A percentile compares a stretch with the other conserved stretches of the same genome.
Evolutionary conservation across 2,888 invertebrate genomes (phyloP).

Genomic region (Danaus chrysippus): DNA sequence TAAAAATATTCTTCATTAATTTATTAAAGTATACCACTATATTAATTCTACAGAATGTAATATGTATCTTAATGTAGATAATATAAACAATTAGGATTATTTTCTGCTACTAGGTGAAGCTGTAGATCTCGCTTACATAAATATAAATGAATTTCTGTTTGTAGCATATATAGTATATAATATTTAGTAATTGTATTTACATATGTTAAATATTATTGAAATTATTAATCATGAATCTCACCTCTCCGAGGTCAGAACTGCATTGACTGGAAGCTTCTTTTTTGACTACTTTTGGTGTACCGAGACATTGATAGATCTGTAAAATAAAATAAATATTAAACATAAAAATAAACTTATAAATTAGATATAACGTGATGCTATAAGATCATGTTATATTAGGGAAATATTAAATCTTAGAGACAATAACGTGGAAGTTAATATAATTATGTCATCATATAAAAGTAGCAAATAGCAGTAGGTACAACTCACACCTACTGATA

Average conservation of each 20-base stretch:
- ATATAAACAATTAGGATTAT: too few relatives aligned
- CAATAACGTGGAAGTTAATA: not conserved
- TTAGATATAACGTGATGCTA: not conserved
- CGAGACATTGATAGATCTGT: slow-evolving; percentile 46
- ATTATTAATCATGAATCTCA: slow-evolving; percentile 25
- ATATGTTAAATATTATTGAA: too few relatives aligned
- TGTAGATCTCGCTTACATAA: too few relatives aligned
- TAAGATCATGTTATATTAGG: not conserved
- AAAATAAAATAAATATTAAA: not conserved
- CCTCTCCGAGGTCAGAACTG: slow-evolving; percentile 32
- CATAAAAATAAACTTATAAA: not conserved
- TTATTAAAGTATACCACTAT: not conserved
- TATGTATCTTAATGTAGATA: too few relatives aligned
- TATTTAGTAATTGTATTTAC: too few relatives aligned
- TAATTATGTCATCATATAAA: too few relatives aligned
- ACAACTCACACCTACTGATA: too few relatives aligned
- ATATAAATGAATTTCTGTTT: too few relatives aligned
- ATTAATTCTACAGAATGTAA: too few relatives aligned
- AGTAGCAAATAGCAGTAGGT: too few relatives aligned
- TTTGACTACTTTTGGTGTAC: slow-evolving; percentile 39
- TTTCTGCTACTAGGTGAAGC: too few relatives aligned
- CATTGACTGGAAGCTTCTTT: slow-evolving; percentile 37
- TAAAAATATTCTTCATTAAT: not conserved
- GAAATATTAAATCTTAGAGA: not conserved
- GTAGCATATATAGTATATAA: too few relatives aligned